A percentile compares a stretch with the other conserved stretches of the same genome.
Evolutionary conservation across 2,888 invertebrate species (phyloP).

Genomic region (Camptogramma bilineatum): DNA sequence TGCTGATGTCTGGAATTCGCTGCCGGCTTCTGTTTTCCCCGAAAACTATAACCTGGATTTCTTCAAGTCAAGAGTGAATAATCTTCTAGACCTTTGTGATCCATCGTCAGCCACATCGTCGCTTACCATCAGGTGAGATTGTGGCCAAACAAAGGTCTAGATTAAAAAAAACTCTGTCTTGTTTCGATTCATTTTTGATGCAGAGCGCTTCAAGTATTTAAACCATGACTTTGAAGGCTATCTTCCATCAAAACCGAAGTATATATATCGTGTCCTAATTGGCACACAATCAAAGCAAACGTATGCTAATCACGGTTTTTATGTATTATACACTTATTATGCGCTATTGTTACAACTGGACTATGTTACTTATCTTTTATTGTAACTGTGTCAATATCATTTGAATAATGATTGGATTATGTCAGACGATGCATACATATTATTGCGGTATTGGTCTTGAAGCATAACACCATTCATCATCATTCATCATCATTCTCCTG

Average conservation of each 20-base stretch:
- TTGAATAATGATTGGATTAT: not conserved
- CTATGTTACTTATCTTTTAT: slow-evolving; percentile 9
- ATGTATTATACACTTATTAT: slow-evolving; percentile 21
- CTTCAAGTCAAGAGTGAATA: no score
- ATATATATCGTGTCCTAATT: slow-evolving; percentile 33
- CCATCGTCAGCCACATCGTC: no score
- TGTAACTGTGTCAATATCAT: slow-evolving; percentile 13
- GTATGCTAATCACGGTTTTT: slow-evolving; percentile 31
- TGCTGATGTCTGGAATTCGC: no score
- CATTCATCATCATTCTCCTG: no score
- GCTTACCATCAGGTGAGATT: no score
- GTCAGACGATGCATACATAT: not conserved
- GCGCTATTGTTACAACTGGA: slow-evolving; percentile 24
- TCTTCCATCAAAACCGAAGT: not conserved
- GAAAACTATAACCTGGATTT: no score
- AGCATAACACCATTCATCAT: no score
- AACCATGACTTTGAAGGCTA: not conserved
- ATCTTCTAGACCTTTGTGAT: no score
- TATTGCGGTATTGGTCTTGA: no score
- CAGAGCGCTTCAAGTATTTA: not conserved
- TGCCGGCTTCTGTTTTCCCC: no score
- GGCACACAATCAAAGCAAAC: slow-evolving; percentile 31
- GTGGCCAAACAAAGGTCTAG: no score
- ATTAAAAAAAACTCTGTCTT: no score
- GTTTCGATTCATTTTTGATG: not conserved